Evolutionary conservation across 1,140 invertebrate species (phyloP).

Genomic region (Galleria mellonella): DNA sequence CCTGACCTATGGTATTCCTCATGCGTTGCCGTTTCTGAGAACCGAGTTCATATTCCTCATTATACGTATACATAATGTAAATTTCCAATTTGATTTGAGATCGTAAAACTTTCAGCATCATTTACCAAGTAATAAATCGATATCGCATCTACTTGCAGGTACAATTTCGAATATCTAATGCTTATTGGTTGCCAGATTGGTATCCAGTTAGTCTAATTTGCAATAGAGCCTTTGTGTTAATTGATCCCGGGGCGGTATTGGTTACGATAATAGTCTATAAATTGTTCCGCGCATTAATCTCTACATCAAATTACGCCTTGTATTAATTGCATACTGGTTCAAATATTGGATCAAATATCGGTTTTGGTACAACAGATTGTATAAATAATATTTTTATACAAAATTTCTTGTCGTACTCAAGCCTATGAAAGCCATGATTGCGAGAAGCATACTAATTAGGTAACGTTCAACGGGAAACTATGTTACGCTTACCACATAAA

Average conservation of each 20-base stretch:
- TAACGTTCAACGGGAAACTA: constrained; percentile 68
- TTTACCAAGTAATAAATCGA: no score
- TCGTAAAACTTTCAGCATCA: no score
- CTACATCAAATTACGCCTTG: constrained; percentile 51
- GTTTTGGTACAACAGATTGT: not conserved
- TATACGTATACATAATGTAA: no score
- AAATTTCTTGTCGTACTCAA: constrained; percentile 37
- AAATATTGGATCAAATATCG: constrained; percentile 18
- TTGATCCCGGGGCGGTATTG: constrained; percentile 53
- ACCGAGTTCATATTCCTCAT: no score
- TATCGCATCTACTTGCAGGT: constrained; percentile 6
- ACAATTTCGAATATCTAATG: constrained; percentile 42
- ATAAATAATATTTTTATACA: not conserved
- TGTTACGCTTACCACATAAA: constrained; percentile 40
- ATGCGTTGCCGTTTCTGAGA: no score
- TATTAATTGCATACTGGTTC: constrained; percentile 37
- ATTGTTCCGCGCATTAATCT: constrained; percentile 68
- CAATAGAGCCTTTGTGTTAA: constrained; percentile 64
- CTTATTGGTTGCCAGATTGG: constrained; percentile 26
- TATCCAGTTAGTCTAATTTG: constrained; percentile 60
- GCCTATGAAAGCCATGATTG: constrained; percentile 49
- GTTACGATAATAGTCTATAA: constrained; percentile 69
- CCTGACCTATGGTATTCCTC: no score
- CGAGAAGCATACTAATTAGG: constrained; percentile 62
- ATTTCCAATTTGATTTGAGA: no score